Evolutionary conservation across 2,113 vertebrate species (phyloP).

Genomic region (Martes martes): DNA sequence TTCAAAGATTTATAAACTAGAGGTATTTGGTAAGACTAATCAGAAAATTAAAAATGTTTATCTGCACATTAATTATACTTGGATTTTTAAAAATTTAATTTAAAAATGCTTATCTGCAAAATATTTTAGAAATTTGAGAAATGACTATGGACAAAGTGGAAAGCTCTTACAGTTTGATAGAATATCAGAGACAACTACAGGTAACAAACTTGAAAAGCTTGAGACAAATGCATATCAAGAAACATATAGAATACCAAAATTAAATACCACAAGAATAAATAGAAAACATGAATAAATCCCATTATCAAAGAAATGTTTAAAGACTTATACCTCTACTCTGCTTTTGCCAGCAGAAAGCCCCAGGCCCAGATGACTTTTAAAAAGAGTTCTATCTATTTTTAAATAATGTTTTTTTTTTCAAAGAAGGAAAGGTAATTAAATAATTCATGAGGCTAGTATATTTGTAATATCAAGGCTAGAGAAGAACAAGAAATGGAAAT

Average conservation of each 20-base stretch:
- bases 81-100: not conserved
- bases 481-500: not conserved
- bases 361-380: not conserved
- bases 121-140: not conserved
- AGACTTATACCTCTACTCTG: not conserved
- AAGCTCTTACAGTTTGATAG: not conserved
- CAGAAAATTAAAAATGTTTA: not conserved
- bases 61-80: not conserved
- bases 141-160: not conserved
- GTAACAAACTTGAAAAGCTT: not conserved
- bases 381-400: not conserved
- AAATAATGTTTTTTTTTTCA: not conserved
- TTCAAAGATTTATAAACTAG: not conserved
- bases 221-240: not conserved
- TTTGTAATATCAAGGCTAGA: not conserved
- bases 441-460: not conserved
- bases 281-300: not conserved
- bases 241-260: not conserved
- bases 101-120: not conserved
- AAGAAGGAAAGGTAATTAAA: not conserved
- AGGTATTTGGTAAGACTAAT: not conserved
- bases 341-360: not conserved
- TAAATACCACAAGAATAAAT: not conserved
- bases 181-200: not conserved
- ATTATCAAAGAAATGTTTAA: not conserved